Base-by-base conservation (phyloP, 2,888 invertebrate genomes). In the Mycalesis mineus region DNA sequence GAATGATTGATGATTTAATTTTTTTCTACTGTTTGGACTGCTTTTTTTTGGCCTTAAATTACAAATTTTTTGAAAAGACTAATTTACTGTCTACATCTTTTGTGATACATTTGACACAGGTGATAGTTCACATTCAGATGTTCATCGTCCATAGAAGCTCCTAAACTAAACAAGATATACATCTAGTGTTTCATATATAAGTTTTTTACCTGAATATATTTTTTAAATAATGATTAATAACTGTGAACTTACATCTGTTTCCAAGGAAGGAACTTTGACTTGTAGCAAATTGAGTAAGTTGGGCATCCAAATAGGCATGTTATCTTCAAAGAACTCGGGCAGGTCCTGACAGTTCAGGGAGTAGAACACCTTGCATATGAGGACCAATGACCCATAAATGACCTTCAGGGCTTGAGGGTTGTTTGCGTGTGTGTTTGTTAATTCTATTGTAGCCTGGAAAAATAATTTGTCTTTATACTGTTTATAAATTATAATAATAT, bases 301-400 rank as follows among this genome's bases (percentile, higher is more conserved):
- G 0, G 93, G 92, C 98, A 99, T 99, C 99, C 99, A 99, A 0
- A 92, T 92, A 17, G 91, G 91, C 95, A 99, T 98, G 80, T 98
- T 98, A 78, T 99, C 99, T 83, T 99, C 99, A 79, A 99, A 99
- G 89, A 97, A 98, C 87, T 99, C 99, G 0, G 99, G 99, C 68
- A 99, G 88, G 84, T 99, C 99, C 91, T 99, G 99, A 66, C 94
- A 96, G 84, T 99, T 99, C 15, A 99, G 91, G 0, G 98, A 98
- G 83, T 97, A 97, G 90, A 99, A 99, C 50, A 99, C 96, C 85
- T 99, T 98, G 73, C 95, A 95, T 57, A 98, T 95, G 28, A 98
- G 90, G 17, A 95, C 93, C 36, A 99, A 87, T 0, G 98, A 98
- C 55, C 95, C 94, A 72, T 97, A 98, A 66, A 98, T 96, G 4